phyloP scores from a whole-genome alignment of 2,113 vertebrate genomes.

The Capreolus pygargus region DNA sequence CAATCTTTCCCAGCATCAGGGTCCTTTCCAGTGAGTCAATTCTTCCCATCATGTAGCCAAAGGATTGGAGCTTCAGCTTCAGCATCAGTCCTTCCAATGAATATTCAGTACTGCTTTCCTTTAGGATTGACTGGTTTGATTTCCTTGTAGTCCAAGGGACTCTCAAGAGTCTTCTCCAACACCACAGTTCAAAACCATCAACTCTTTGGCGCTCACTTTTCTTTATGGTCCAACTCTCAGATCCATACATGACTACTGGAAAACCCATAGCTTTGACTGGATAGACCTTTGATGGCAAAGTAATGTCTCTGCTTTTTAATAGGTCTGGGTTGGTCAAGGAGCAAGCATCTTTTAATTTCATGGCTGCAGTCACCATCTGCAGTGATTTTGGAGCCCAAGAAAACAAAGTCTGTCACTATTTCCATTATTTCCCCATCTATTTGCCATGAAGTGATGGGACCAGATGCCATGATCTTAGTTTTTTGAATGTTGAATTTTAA shows the following conservation, averaged over 20 bases:
- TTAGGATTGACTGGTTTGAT: neutral
- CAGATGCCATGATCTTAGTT: neutral
- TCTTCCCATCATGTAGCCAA: neutral
- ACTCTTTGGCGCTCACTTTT: fast-evolving
- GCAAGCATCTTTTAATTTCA: neutral
- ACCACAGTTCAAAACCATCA: neutral
- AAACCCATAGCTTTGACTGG: neutral
- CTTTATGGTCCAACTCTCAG: neutral
- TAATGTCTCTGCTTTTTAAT: neutral
- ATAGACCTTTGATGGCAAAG: neutral
- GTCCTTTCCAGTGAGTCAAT: neutral
- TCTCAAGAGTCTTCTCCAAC: neutral
- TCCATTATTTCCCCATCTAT: neutral
- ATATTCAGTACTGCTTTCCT: neutral
- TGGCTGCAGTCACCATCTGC: neutral
- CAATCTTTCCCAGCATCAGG: neutral
- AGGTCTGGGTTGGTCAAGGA: neutral
- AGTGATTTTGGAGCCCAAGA: neutral
- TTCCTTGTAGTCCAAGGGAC: neutral
- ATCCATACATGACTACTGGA: neutral
- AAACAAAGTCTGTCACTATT: neutral
- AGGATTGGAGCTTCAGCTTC: neutral
- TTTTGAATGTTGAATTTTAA: neutral
- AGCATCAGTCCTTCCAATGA: neutral
- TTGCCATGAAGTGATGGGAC: neutral